Percentiles rank a stretch among this genome's conserved stretches.
Conservation (phyloP, 2,888 invertebrate genomes). For the Lampropteryx suffumata region DNA sequence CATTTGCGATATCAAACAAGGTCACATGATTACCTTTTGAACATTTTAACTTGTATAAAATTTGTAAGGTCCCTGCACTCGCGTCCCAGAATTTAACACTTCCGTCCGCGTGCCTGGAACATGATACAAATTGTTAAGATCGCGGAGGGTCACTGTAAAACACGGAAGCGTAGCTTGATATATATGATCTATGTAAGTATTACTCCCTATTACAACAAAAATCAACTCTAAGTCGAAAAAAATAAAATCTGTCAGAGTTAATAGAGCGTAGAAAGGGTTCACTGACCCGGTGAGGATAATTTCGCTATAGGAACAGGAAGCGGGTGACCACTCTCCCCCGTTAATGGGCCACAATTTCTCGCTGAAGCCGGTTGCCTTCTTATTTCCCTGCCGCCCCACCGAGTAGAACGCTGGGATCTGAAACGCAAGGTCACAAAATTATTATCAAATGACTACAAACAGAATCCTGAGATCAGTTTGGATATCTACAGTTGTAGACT, state of each 20-base stretch:
- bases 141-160: neutral
- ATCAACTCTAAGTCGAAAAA: too few relatives aligned
- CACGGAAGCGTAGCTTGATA: too few relatives aligned
- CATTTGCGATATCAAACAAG: too few relatives aligned
- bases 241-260: neutral
- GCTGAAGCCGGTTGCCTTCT: slow-evolving; percentile 92
- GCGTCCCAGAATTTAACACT: slow-evolving; percentile 99
- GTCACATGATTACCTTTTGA: slow-evolving; percentile 92
- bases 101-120: slow-evolving; percentile 96
- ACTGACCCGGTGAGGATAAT: slow-evolving; percentile 97
- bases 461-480: too few relatives aligned
- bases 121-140: slow-evolving; percentile 2
- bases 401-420: slow-evolving; percentile 96
- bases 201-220: too few relatives aligned
- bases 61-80: slow-evolving; percentile 96
- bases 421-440: slow-evolving; percentile 14
- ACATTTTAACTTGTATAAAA: slow-evolving; percentile 98
- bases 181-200: too few relatives aligned
- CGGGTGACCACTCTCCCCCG: slow-evolving; percentile 98
- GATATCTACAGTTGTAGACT: too few relatives aligned
- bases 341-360: slow-evolving; percentile 98
- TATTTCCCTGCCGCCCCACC: slow-evolving; percentile 90
- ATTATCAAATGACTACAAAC: too few relatives aligned
- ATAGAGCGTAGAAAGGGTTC: neutral
- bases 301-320: slow-evolving; percentile 98